A percentile compares a stretch with the other conserved stretches of the same genome.
These are phyloP conservation scores for Bradypus variegatus DNA, from an alignment of 2,797 vertebrate species.

Conservation along the genomic window DNA sequence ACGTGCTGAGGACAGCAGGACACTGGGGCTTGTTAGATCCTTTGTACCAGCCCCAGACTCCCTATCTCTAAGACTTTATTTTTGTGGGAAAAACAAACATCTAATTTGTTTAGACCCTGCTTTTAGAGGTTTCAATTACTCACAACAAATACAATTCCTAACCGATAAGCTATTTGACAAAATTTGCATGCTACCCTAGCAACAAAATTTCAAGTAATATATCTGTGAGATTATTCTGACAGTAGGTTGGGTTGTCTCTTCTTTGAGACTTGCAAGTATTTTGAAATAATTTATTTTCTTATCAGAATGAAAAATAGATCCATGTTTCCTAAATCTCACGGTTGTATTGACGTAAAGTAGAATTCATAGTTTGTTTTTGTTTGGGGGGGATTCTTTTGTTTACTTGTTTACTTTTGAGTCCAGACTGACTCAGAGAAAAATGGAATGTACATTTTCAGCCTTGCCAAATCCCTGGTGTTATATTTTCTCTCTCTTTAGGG, in stretches of 20 bases:
- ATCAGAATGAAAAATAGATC: slow-evolving; percentile 5
- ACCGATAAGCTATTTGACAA: not conserved
- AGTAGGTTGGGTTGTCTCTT: not conserved
- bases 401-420: not conserved
- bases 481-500: not conserved
- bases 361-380: slow-evolving; percentile 12
- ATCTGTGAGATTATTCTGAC: slow-evolving; percentile 9
- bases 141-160: not conserved
- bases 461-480: not conserved
- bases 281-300: not conserved
- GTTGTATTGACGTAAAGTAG: slow-evolving; percentile 23
- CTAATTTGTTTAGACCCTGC: not conserved
- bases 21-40: not conserved
- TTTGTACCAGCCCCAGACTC: not conserved
- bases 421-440: not conserved
- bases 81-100: not conserved
- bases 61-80: not conserved
- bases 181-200: not conserved
- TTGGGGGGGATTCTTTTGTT: not conserved
- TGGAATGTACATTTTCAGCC: not conserved
- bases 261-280: not conserved
- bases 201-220: not conserved
- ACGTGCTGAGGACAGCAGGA: not conserved
- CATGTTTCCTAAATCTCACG: not conserved
- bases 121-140: not conserved